These are phyloP conservation scores for Aspidiotus destructor DNA, from an alignment of 2,888 invertebrate species.

Conservation along the genomic window DNA sequence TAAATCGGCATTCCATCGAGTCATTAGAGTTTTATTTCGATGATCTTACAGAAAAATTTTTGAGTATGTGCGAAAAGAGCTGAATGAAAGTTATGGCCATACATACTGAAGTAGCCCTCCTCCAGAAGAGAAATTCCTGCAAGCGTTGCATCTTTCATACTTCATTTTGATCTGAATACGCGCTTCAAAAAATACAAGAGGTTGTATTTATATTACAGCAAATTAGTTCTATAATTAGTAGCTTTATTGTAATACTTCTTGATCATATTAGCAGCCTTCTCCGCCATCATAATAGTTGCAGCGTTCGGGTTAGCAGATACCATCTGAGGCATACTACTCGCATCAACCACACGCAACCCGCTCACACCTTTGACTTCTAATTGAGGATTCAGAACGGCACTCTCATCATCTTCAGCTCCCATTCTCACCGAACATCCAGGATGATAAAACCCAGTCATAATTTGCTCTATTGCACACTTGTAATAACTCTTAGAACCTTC, in stretches of 20 bases:
- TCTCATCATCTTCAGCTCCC: slow-evolving; percentile 39
- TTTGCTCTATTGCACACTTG: slow-evolving; percentile 37
- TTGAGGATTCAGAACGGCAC: slow-evolving; percentile 40
- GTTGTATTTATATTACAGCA: too few species aligned
- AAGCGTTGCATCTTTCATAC: too few species aligned
- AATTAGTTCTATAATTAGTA: too few species aligned
- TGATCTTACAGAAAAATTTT: too few species aligned
- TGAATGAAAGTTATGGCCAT: too few species aligned
- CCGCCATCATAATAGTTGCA: slow-evolving; percentile 39
- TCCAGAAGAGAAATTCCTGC: too few species aligned
- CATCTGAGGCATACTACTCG: slow-evolving; percentile 42
- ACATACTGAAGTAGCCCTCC: too few species aligned
- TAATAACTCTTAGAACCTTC: slow-evolving; percentile 37
- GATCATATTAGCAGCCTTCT: slow-evolving; percentile 39
- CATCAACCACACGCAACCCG: slow-evolving; percentile 43
- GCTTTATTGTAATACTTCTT: slow-evolving; percentile 43
- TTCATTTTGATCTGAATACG: too few species aligned
- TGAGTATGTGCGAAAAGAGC: too few species aligned
- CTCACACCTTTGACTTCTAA: slow-evolving; percentile 40
- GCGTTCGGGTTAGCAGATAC: slow-evolving; percentile 41
- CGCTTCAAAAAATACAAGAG: too few species aligned
- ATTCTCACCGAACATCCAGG: slow-evolving; percentile 41
- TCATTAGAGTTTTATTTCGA: too few species aligned
- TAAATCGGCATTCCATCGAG: too few species aligned
- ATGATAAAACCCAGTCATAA: slow-evolving; percentile 38